These are phyloP conservation scores for Nesospiza acunhae DNA, from an alignment of 2,113 vertebrate genomes.

Conservation along the genomic window DNA sequence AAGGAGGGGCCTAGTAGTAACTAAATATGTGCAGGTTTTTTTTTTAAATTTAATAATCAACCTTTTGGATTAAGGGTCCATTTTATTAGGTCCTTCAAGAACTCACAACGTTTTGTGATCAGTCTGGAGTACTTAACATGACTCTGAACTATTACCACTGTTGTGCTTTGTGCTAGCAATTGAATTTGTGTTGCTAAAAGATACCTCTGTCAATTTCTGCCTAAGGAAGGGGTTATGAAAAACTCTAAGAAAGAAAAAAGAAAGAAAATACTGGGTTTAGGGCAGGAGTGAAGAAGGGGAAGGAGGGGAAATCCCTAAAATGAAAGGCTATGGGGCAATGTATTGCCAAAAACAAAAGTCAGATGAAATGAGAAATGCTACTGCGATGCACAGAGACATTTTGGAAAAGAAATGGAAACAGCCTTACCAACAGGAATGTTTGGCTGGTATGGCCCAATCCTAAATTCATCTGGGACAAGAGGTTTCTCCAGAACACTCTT, in stretches of 20 bases:
- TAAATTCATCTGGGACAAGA: slow-evolving; percentile 73
- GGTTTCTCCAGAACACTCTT: slow-evolving; percentile 67
- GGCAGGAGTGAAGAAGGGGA: not conserved
- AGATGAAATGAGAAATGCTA: slow-evolving; percentile 49
- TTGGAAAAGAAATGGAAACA: not conserved
- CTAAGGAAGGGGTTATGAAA: slow-evolving; percentile 48
- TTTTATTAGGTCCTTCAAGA: slow-evolving; percentile 6
- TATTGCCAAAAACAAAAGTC: slow-evolving; percentile 25
- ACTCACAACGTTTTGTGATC: not conserved
- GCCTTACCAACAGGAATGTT: slow-evolving; percentile 88
- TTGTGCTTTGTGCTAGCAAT: not conserved
- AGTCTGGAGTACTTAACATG: not conserved
- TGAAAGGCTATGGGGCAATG: slow-evolving; percentile 14
- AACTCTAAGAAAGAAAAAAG: not conserved
- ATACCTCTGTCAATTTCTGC: not conserved
- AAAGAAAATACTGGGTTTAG: not conserved
- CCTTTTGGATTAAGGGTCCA: slow-evolving; percentile 6
- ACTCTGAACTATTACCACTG: not conserved
- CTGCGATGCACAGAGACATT: not conserved
- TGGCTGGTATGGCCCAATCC: slow-evolving; percentile 86
- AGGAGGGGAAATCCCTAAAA: not conserved
- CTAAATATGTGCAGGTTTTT: not conserved
- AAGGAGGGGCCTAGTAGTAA: slow-evolving; percentile 12
- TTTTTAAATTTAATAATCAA: not conserved
- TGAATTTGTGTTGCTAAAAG: slow-evolving; percentile 8